A percentile compares a stretch with the other conserved stretches of the same genome.
These are phyloP conservation scores for Mola mola DNA, from an alignment of 2,113 vertebrate genomes.

Conservation along the genomic window DNA sequence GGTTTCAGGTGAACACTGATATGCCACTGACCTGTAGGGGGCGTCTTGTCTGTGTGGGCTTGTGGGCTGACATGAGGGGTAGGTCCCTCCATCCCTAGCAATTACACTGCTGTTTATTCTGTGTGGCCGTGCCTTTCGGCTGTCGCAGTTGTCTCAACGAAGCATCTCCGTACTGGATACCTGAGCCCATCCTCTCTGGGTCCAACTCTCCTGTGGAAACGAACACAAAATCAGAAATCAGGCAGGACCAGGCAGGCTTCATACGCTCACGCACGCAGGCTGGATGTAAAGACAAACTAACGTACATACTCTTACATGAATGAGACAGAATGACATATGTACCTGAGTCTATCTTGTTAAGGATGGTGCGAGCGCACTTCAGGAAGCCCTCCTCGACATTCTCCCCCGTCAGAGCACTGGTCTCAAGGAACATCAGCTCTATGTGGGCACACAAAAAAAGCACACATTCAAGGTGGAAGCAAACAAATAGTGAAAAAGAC, in stretches of 20 bases:
- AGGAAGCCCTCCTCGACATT: conserved; percentile 93
- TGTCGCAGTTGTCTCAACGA: conserved; percentile 89
- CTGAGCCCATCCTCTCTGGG: conserved; percentile 94
- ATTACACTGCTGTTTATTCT: conserved; percentile 88
- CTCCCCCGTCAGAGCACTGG: conserved; percentile 91
- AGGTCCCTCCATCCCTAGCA: conserved; percentile 81
- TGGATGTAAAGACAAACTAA: not conserved
- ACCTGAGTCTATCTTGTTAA: conserved; percentile 95
- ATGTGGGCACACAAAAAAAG: not conserved
- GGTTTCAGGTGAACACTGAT: too few species aligned
- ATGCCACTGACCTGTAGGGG: conserved; percentile 63
- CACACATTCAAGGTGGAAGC: not conserved
- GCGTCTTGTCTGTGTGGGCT: conserved; percentile 48
- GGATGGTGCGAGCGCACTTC: conserved; percentile 91
- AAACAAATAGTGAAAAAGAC: not conserved
- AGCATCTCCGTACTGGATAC: conserved; percentile 92
- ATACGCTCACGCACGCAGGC: not conserved
- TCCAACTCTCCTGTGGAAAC: conserved; percentile 87
- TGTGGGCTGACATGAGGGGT: conserved; percentile 33
- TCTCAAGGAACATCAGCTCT: conserved; percentile 95
- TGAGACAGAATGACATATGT: conserved; percentile 11
- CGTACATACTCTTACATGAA: conserved; percentile 1
- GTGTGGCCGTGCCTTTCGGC: conserved; percentile 84
- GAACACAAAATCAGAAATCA: not conserved
- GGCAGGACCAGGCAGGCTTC: too few species aligned